Evolutionary conservation across 2,797 vertebrate genomes (phyloP), one percentile per base, ranked within the genome.

Genomic region (Micromesistius poutassou): DNA sequence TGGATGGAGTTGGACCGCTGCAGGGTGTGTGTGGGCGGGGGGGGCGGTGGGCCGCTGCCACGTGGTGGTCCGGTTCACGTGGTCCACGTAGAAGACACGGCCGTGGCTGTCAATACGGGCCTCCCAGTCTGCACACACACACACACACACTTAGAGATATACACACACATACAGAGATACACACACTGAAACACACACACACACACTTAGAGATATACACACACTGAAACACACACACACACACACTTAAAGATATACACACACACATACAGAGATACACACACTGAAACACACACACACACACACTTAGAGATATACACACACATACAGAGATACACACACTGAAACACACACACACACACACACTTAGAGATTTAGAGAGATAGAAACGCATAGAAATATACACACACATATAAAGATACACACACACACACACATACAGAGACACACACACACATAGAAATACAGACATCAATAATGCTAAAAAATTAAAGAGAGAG

Each of bases 21-120:
- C 35, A 98, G 95, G 75, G 96, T 95, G 91, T 98, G 96, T 0
- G 95, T 95, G 74, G 96, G 95, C 0, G 97, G 95, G 4, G 4
- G 97, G 96, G 5, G 93, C 97, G 0, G 96, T 97, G 28, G 97
- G 97, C 3, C 96, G 92, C 89, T 98, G 97, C 97, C 97, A 98
- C 0, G 97, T 98, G 0, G 97, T 98, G 75, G 97, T 98, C 82
- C 97, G 93, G 94, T 98, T 98, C 62, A 98, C 96, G 0, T 98
- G 97, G 86, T 98, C 97, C 91, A 98, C 97, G 0, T 98, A 98
- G 88, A 98, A 98, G 86, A 98, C 95, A 33, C 97, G 93, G 0
- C 97, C 97, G 0, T 98, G 97, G 90, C 97, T 98, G 94, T 98
- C 97, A 31, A 98, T 97, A n/a, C 97, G 96, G 7, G 97, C 97